Base-by-base conservation (phyloP, 2,113 vertebrate genomes). In the Sminthopsis crassicaudata region DNA sequence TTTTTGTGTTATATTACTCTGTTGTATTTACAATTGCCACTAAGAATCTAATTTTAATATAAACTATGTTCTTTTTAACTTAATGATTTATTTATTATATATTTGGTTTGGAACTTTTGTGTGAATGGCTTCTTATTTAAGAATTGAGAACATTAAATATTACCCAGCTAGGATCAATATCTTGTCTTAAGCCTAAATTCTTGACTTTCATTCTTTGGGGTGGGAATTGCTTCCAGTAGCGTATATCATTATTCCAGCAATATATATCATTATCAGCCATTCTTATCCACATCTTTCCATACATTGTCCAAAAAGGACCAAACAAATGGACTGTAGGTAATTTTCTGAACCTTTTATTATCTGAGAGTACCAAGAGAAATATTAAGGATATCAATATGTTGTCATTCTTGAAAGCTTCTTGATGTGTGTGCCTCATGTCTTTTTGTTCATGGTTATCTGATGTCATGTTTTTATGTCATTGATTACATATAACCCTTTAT, bases 1-100 rank as follows among this genome's bases (percentile, higher is more conserved):
- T 95, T 94, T 95, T 94, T 97, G 94, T 94, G 96, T 92, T 96
- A n/a, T 42, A 96, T 92, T 92, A 96, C 84, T 98, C 96, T 98
- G 91, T 97, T 97, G 42, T 97, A 98, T 96, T 98, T 97, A 98
- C 96, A 97, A 97, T 96, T 97, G 91, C 96, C 95, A 92, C 97
- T 97, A 97, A 98, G 76, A 97, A 97, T 94, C 95, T 98, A 98
- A 96, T 98, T 98, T 98, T 98, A 98, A 96, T 98, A 98, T 92
- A 76, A 95, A 97, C 0, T 94, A 90, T 97, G 93, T 98, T 92
- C 96, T 46, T 96, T 94, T 94, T 99, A 98, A 99, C 97, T 99
- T 99, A 99, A 99, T 97, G 67, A 97, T 98, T 84, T 98, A 99
- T 99, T 99, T 99, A 99, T 99, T 99, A 96, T 51, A 97, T 98